A percentile compares a stretch with the other conserved stretches of the same genome.
phyloP scores from a whole-genome alignment of 2,113 vertebrate genomes.

The Recurvirostra avosetta region DNA sequence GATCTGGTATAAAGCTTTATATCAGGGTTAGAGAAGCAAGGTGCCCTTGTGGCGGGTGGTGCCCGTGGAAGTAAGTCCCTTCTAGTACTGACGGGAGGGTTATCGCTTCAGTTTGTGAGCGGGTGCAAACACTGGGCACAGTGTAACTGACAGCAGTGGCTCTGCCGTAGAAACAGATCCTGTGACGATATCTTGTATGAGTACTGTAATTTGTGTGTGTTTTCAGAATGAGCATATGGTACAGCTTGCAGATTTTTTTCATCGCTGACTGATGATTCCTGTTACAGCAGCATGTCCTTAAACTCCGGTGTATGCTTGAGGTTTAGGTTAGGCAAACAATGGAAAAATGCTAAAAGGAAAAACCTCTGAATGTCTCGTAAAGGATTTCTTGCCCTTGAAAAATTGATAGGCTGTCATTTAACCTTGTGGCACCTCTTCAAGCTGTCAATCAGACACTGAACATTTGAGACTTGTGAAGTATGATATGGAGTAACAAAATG shows the following conservation, averaged over 20 bases:
- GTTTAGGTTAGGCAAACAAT: constrained; percentile 25
- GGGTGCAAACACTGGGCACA: not conserved
- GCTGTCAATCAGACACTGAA: constrained; percentile 47
- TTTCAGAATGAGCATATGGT: not conserved
- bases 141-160: not conserved
- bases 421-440: constrained; percentile 47
- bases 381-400: constrained; percentile 67
- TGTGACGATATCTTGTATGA: not conserved
- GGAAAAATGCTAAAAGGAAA: constrained; percentile 25
- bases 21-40: not conserved
- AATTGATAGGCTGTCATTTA: constrained; percentile 57
- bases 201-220: not conserved
- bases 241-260: not conserved
- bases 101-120: not conserved
- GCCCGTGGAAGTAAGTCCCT: rapidly evolving
- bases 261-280: not conserved
- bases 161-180: not conserved
- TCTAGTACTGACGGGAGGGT: not conserved
- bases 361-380: not conserved
- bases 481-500: constrained; percentile 48
- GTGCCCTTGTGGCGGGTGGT: not conserved
- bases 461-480: constrained; percentile 50
- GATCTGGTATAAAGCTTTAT: not conserved
- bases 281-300: constrained; percentile 24
- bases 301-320: not conserved